Evolutionary conservation across 1,140 invertebrate species (phyloP), one percentile per base, ranked within the genome.

Genomic region (Metaphire vulgaris): DNA sequence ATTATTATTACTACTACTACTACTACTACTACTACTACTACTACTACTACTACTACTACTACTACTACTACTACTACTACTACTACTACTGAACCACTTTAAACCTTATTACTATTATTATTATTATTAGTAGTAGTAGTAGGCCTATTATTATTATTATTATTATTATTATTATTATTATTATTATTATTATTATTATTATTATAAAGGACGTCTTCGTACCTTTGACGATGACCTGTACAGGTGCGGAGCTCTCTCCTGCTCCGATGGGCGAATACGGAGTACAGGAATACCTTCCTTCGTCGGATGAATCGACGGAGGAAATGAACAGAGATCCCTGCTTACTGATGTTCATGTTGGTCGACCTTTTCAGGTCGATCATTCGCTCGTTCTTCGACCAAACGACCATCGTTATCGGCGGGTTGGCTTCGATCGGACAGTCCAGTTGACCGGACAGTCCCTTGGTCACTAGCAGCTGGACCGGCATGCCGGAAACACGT

Each of bases 401-500:
- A 79, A 94, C 95, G 65, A 97, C 93, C 84, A 96, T 95, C 82
- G 96, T 93, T 76, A 97, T 89, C 26, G 94, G 92, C 2, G 96
- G 96, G 87, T 97, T 97, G 30, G 95, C 93, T 87, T 97, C 96
- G 81, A 98, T 95, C 86, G 95, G 94, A 87, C 96, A 99, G 83
- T 96, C 93, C 31, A 99, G 93, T 71, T 96, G 92, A 64, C 95
- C 95, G 41, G 92, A 92, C 82, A 97, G 88, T 34, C 95, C 91
- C 83, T 95, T 93, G 30, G 96, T 95, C 82, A 98, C 89, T 83
- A 96, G 97, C 84, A 97, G 93, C 77, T 96, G 90, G 74, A 93
- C 94, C 64, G 94, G 95, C 67, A 95, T 97, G 67, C 34, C 32
- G 67, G 75, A 28, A 16, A 78, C 77, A 28, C 74, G 66, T 0